Conservation (phyloP, 2,113 vertebrate species). For the Anser cygnoides region DNA sequence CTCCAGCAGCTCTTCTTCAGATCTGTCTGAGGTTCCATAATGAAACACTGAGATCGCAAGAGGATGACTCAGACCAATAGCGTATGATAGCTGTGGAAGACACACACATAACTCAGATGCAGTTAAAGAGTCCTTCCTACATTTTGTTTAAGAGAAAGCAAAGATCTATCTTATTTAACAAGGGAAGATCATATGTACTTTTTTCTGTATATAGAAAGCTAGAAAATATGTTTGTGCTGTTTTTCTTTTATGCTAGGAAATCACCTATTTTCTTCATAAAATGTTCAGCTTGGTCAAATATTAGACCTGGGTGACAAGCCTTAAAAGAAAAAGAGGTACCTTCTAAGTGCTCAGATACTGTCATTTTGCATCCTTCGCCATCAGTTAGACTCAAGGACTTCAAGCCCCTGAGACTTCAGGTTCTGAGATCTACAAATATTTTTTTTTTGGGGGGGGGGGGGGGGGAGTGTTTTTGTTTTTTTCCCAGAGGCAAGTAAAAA, state of each 20-base stretch:
- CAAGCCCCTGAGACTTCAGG: neutral
- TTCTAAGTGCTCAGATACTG: neutral
- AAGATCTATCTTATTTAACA: neutral
- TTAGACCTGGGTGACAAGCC: neutral
- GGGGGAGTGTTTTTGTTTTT: neutral
- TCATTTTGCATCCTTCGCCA: neutral
- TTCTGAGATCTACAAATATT: neutral
- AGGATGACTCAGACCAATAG: conserved; percentile 83
- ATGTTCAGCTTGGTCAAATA: neutral
- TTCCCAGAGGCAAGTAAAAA: too few species aligned
- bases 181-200: neutral
- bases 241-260: neutral
- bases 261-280: neutral
- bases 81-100: conserved; percentile 80
- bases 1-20: conserved; percentile 83
- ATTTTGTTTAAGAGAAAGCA: neutral
- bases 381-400: neutral
- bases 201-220: neutral
- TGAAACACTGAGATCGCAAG: conserved; percentile 87
- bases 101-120: neutral
- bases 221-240: neutral
- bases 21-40: conserved; percentile 84
- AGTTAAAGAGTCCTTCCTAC: neutral
- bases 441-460: neutral
- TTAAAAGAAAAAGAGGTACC: neutral